These are phyloP conservation scores for Suillia variegata DNA, from an alignment of 2,888 invertebrate species.

Conservation along the genomic window DNA sequence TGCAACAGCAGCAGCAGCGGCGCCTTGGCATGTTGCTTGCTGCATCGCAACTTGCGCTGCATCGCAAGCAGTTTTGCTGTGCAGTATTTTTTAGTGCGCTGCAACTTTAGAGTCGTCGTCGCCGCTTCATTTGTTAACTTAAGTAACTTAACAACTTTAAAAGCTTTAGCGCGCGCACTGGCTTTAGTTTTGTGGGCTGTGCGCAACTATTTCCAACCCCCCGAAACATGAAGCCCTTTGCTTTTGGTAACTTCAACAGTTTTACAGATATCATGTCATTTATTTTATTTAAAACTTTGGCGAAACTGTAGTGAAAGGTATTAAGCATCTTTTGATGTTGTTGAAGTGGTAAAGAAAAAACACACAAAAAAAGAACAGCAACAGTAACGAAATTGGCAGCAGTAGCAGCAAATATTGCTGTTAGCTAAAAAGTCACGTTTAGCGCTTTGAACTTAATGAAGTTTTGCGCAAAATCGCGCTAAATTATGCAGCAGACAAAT, in stretches of 20 bases:
- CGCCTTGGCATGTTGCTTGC: neutral
- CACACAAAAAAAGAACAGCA: neutral
- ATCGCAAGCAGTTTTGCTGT: neutral
- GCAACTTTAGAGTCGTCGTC: neutral
- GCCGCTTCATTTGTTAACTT: slow-evolving; percentile 54
- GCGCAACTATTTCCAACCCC: too few species aligned
- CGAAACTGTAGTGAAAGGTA: slow-evolving; percentile 4
- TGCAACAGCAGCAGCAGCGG: slow-evolving; percentile 19
- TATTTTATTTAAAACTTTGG: slow-evolving; percentile 50
- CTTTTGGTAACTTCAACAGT: slow-evolving; percentile 15
- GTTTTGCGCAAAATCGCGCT: too few species aligned
- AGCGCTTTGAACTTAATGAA: too few species aligned
- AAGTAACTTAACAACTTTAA: slow-evolving; percentile 55
- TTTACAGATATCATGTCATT: slow-evolving; percentile 56
- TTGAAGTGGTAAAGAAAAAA: neutral
- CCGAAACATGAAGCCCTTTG: too few species aligned
- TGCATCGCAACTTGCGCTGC: slow-evolving; percentile 4
- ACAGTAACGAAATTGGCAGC: too few species aligned
- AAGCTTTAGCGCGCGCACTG: slow-evolving; percentile 38
- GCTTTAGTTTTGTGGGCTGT: slow-evolving; percentile 30
- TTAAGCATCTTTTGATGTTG: neutral
- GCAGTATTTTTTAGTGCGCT: slow-evolving; percentile 41
- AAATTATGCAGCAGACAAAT: too few species aligned
- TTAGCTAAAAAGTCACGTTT: too few species aligned
- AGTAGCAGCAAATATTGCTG: too few species aligned